phyloP scores from a whole-genome alignment of 1,140 invertebrate species.

The Saccostrea glomerata region DNA sequence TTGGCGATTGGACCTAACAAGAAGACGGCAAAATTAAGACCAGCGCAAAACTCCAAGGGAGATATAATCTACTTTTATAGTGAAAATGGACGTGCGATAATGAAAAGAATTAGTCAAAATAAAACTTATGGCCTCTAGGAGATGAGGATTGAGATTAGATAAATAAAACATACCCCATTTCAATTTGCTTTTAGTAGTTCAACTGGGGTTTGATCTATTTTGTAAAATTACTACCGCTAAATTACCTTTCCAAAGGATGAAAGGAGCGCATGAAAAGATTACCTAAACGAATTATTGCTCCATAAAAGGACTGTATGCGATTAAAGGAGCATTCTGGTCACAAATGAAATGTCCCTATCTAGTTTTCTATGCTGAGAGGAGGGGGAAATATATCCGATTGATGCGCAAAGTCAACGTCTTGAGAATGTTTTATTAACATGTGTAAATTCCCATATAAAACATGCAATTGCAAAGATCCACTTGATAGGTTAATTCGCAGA shows the following conservation, averaged over 20 bases:
- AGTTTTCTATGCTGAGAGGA: neutral
- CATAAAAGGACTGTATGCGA: slow-evolving; percentile 24
- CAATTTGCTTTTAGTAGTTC: slow-evolving; percentile 30
- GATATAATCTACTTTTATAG: slow-evolving; percentile 28
- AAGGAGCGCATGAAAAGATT: slow-evolving; percentile 36
- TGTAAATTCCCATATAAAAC: slow-evolving; percentile 22
- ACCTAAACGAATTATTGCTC: slow-evolving; percentile 36
- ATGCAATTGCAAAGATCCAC: neutral
- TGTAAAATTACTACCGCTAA: slow-evolving; percentile 41
- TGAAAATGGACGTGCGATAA: neutral
- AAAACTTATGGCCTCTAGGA: slow-evolving; percentile 15
- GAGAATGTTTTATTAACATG: neutral
- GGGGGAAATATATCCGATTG: neutral
- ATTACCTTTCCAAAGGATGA: slow-evolving; percentile 32
- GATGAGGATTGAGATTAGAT: slow-evolving; percentile 16
- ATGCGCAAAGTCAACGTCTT: slow-evolving; percentile 16
- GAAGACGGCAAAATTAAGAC: slow-evolving; percentile 22
- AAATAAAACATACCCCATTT: slow-evolving; percentile 21
- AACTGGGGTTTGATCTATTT: slow-evolving; percentile 7
- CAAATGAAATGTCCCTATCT: slow-evolving; percentile 25
- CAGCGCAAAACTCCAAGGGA: neutral
- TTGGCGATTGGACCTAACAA: neutral
- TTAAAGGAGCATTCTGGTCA: neutral
- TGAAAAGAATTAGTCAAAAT: slow-evolving; percentile 39
- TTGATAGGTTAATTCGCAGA: neutral